Evolutionary conservation across 2,797 vertebrate species (phyloP).

Genomic region (Pempheris klunzingeri): DNA sequence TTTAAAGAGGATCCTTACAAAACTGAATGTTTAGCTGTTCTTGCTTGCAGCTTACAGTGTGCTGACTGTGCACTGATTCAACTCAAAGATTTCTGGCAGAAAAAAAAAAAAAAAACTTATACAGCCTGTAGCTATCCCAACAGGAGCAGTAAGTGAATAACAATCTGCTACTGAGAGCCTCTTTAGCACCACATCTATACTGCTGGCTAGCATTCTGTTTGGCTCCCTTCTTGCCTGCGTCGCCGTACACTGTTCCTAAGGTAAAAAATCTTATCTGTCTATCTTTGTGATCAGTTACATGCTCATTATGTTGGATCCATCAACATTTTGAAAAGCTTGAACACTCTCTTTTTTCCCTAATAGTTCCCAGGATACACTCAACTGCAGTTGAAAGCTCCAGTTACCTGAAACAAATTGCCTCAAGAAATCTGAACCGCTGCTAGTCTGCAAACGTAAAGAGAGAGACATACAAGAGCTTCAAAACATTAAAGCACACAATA

Average conservation of each 20-base stretch:
- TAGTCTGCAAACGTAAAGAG: constrained; percentile 80
- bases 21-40: constrained; percentile 73
- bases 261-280: constrained; percentile 75
- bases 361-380: constrained; percentile 87
- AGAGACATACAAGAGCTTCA: constrained; percentile 80
- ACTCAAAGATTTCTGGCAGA: constrained; percentile 78
- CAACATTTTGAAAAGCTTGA: constrained; percentile 86
- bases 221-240: constrained; percentile 52
- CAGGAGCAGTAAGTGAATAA: constrained; percentile 80
- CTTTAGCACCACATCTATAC: constrained; percentile 72
- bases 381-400: constrained; percentile 86
- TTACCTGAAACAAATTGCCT: constrained; percentile 91
- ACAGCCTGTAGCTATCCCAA: constrained; percentile 81
- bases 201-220: constrained; percentile 69
- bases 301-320: constrained; percentile 85
- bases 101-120: constrained; percentile 61
- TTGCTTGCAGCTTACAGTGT: constrained; percentile 73
- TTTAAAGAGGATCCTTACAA: constrained; percentile 69
- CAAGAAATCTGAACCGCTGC: constrained; percentile 84
- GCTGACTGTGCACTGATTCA: constrained; percentile 78
- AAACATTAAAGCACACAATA: constrained; percentile 85
- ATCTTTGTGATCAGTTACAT: constrained; percentile 85
- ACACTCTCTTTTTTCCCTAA: constrained; percentile 77
- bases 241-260: constrained; percentile 50
- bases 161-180: constrained; percentile 73